phyloP scores from a whole-genome alignment of 2,888 invertebrate species.

The Chaitophorus viminalis region DNA sequence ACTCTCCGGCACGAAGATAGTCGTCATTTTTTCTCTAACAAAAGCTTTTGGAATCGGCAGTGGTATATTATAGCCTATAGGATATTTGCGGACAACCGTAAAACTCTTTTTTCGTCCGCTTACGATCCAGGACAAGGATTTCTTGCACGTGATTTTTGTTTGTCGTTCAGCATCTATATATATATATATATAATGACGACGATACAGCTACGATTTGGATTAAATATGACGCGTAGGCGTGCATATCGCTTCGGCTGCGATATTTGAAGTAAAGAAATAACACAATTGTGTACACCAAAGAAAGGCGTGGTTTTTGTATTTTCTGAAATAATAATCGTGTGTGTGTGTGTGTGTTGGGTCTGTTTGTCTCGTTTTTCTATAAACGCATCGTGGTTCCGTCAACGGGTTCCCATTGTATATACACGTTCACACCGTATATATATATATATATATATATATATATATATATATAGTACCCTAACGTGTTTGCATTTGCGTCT shows the following conservation, averaged over 20 bases:
- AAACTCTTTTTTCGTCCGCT: neutral
- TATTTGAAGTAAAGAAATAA: neutral
- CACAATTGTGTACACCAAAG: neutral
- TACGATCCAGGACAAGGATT: neutral
- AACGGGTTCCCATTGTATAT: neutral
- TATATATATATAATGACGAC: neutral
- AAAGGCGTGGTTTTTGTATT: neutral
- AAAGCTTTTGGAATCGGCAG: neutral
- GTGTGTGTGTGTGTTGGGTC: neutral
- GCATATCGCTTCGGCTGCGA: neutral
- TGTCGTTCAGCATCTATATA: neutral
- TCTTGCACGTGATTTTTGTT: neutral
- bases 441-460: too few relatives aligned
- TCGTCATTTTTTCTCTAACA: neutral
- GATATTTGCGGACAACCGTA: neutral
- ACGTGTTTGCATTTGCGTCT: neutral
- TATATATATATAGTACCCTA: too few relatives aligned
- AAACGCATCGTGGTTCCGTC: neutral
- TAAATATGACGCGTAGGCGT: neutral
- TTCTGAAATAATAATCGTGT: neutral
- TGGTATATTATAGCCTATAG: too few relatives aligned
- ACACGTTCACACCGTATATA: neutral
- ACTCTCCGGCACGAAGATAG: neutral
- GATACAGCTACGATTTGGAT: neutral
- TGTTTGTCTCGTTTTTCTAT: neutral